Evolutionary conservation across 2,888 invertebrate genomes (phyloP).

Genomic region (Candidula unifasciata): DNA sequence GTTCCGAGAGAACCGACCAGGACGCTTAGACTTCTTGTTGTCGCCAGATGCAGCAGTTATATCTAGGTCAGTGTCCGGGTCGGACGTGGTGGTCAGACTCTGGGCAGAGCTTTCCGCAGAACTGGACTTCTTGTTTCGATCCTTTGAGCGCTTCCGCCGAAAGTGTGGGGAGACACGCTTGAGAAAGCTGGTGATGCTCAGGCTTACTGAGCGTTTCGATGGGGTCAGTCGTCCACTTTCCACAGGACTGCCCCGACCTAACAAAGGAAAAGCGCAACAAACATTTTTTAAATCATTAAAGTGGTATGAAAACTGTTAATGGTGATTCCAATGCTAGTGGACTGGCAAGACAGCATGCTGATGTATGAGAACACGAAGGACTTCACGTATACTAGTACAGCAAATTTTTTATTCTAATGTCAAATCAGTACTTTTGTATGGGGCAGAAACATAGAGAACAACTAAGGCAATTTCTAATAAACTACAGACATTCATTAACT

Average conservation of each 20-base stretch:
- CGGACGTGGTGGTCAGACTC: constrained; percentile 57
- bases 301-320: too few species aligned
- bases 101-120: constrained; percentile 65
- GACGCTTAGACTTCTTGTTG: constrained; percentile 48
- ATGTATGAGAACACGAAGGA: too few species aligned
- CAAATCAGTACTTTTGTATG: too few species aligned
- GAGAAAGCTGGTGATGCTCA: constrained; percentile 74
- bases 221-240: constrained; percentile 60
- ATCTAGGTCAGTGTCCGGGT: constrained; percentile 38
- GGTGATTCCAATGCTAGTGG: too few species aligned
- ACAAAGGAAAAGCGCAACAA: background rate
- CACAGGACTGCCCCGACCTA: constrained; percentile 33
- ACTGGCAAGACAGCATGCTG: too few species aligned
- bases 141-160: constrained; percentile 58
- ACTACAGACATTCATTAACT: too few species aligned
- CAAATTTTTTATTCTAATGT: too few species aligned
- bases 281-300: background rate
- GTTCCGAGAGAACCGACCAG: constrained; percentile 63
- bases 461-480: too few species aligned
- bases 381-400: too few species aligned
- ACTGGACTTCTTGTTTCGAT: constrained; percentile 58
- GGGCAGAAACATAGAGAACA: too few species aligned
- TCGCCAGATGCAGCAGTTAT: background rate
- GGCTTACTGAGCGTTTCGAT: constrained; percentile 69
- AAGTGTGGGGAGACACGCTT: constrained; percentile 68